Percentiles rank a stretch among this genome's conserved stretches.
Evolutionary conservation across 2,888 invertebrate species (phyloP).

Genomic region (Epistrophe eligans): DNA sequence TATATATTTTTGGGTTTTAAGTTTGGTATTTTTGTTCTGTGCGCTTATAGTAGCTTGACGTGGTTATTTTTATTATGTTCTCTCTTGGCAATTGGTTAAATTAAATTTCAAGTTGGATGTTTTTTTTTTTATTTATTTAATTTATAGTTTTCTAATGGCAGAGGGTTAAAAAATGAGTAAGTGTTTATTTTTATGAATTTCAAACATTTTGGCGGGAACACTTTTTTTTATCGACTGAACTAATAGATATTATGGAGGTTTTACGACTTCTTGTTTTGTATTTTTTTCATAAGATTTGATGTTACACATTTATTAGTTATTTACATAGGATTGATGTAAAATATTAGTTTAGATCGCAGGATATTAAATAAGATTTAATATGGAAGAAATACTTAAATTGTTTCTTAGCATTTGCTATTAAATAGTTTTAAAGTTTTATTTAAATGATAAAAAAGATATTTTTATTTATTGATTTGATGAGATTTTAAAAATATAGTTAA

Average conservation of each 20-base stretch:
- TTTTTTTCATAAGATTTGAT: neutral
- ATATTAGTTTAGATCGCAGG: neutral
- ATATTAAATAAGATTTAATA: neutral
- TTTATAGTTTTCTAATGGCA: constrained; percentile 4
- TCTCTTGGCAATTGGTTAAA: constrained; percentile 49
- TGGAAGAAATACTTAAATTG: neutral
- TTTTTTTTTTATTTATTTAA: neutral
- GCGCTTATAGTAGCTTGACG: neutral
- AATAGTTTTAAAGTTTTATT: neutral
- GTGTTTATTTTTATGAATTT: neutral
- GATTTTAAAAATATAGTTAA: no score
- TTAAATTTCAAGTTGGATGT: constrained; percentile 46
- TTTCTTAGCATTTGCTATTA: neutral
- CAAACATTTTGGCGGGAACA: constrained; percentile 41
- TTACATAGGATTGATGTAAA: neutral
- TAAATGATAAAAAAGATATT: no score
- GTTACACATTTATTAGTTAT: neutral
- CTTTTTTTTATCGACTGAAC: neutral
- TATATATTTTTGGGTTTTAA: constrained; percentile 9
- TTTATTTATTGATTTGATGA: no score
- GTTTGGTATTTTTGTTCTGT: constrained; percentile 5
- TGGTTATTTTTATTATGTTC: constrained; percentile 43
- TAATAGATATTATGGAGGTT: neutral
- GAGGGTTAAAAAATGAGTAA: neutral
- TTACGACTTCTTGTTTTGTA: neutral